These are phyloP conservation scores for Colius striatus DNA, from an alignment of 2,113 vertebrate genomes.

Conservation along the genomic window DNA sequence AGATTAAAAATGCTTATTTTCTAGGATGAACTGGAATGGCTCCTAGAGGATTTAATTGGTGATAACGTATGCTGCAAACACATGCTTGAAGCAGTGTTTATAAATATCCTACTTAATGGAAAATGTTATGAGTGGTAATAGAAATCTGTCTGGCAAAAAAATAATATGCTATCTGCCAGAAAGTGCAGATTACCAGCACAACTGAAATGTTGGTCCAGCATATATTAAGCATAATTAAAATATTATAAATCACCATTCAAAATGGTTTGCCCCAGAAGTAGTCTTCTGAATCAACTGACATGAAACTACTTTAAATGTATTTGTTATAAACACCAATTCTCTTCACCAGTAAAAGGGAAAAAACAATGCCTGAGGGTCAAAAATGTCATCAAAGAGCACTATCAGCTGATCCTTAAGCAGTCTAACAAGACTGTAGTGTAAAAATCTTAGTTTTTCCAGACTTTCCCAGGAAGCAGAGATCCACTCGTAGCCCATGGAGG, in stretches of 20 bases:
- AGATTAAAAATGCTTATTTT: not conserved
- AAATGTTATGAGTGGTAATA: constrained; percentile 3
- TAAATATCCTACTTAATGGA: constrained; percentile 43
- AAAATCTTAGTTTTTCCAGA: not conserved
- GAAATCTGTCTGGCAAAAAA: constrained; percentile 46
- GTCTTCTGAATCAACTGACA: constrained; percentile 25
- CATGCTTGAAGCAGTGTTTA: constrained; percentile 27
- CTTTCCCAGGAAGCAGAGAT: no score
- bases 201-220: not conserved
- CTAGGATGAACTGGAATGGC: not conserved
- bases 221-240: constrained; percentile 54
- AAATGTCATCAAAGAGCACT: not conserved
- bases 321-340: not conserved
- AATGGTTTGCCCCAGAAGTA: constrained; percentile 34
- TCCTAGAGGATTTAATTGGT: not conserved
- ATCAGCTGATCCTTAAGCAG: not conserved
- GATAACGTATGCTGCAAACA: constrained; percentile 21
- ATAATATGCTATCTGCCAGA: not conserved
- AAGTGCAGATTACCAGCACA: constrained; percentile 24
- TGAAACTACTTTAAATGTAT: constrained; percentile 1
- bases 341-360: not conserved
- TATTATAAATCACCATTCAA: constrained; percentile 39
- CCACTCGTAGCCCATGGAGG: no score
- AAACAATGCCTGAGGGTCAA: not conserved
- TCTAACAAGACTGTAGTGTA: not conserved